phyloP scores from a whole-genome alignment of 2,113 vertebrate genomes.

The Bostrychus sinensis region DNA sequence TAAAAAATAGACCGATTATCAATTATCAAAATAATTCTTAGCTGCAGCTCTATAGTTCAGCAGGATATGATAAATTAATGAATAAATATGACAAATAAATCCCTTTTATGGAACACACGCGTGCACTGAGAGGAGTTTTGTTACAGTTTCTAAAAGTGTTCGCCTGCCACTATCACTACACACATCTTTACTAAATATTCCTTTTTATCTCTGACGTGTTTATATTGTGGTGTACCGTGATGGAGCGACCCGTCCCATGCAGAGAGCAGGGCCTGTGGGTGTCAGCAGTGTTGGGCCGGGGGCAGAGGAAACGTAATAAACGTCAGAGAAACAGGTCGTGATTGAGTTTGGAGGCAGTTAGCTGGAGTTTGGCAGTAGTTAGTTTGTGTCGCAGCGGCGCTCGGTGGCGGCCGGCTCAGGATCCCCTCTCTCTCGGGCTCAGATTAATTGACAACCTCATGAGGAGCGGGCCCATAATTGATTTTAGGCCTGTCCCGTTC shows the following conservation, averaged over 20 bases:
- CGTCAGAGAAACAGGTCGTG: conserved; percentile 44
- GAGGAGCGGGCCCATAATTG: conserved; percentile 76
- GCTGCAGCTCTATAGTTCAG: too few species aligned
- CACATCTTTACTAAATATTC: too few species aligned
- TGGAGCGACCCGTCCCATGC: background rate
- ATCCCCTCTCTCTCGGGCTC: conserved; percentile 38
- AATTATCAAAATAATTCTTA: too few species aligned
- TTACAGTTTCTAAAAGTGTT: too few species aligned
- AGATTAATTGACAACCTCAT: conserved; percentile 72
- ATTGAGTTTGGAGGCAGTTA: conserved; percentile 54
- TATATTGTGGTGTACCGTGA: too few species aligned
- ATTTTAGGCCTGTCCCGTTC: conserved; percentile 79
- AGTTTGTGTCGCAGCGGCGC: conserved; percentile 37
- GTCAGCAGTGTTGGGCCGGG: background rate
- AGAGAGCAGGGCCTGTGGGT: background rate
- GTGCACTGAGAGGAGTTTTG: too few species aligned
- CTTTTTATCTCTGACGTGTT: too few species aligned
- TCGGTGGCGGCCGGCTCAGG: conserved; percentile 28
- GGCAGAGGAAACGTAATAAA: conserved; percentile 30
- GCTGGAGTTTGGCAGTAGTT: conserved; percentile 4
- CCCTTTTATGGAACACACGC: too few species aligned
- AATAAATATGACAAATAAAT: too few species aligned
- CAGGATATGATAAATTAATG: too few species aligned
- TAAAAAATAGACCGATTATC: too few species aligned
- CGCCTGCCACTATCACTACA: too few species aligned